Percentiles rank a stretch among this genome's conserved stretches.
phyloP scores from a whole-genome alignment of 2,888 invertebrate genomes.

The Callyntrura sp. region DNA sequence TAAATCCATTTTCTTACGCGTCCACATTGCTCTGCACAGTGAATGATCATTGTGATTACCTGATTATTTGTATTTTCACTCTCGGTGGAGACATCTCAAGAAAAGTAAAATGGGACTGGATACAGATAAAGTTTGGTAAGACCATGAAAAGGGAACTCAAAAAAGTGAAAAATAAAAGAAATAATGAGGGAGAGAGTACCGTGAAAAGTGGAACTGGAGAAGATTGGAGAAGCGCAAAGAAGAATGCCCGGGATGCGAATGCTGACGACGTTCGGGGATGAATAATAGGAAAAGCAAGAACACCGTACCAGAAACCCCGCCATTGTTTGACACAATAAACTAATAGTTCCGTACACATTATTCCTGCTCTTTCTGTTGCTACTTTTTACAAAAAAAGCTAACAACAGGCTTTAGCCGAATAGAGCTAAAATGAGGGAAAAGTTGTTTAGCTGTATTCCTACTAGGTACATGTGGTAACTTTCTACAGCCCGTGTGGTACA shows the following conservation, averaged over 20 bases:
- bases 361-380: neutral
- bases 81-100: neutral
- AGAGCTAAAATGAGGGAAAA: constrained; percentile 24
- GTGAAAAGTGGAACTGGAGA: neutral
- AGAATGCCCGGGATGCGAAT: neutral
- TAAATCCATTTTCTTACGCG: neutral
- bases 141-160: constrained; percentile 9
- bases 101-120: neutral
- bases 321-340: constrained; percentile 70
- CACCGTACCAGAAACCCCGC: constrained; percentile 24
- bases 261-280: constrained; percentile 17
- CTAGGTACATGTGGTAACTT: neutral
- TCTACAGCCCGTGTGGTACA: neutral
- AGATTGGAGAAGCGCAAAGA: neutral
- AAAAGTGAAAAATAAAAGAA: constrained; percentile 38
- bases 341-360: constrained; percentile 73
- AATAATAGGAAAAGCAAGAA: constrained; percentile 48
- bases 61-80: constrained; percentile 12
- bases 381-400: constrained; percentile 27
- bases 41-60: neutral
- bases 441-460: neutral
- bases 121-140: neutral
- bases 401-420: constrained; percentile 16
- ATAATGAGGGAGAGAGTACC: constrained; percentile 21
- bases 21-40: neutral